Conservation (phyloP, 2,888 invertebrate species). For the Baccha elongata region DNA sequence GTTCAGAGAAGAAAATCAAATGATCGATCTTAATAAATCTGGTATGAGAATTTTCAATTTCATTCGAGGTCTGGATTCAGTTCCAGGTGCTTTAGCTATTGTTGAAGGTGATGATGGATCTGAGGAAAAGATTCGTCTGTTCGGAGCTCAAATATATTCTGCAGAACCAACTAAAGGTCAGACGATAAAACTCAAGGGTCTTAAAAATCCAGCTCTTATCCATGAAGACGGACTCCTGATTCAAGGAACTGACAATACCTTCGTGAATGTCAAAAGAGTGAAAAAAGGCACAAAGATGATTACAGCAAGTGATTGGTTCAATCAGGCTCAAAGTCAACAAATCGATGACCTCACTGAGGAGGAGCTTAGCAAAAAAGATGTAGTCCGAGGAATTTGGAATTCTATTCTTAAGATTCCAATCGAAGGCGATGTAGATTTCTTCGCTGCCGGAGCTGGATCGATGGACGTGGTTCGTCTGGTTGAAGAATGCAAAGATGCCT, state of each 20-base stretch:
- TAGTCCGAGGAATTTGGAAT: slow-evolving; percentile 89
- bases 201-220: slow-evolving; percentile 86
- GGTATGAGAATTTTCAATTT: slow-evolving; percentile 94
- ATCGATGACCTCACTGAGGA: slow-evolving; percentile 87
- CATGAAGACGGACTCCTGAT: slow-evolving; percentile 92
- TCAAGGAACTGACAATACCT: slow-evolving; percentile 90
- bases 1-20: slow-evolving; percentile 92
- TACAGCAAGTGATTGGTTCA: slow-evolving; percentile 89
- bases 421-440: slow-evolving; percentile 93
- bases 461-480: slow-evolving; percentile 97
- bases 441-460: slow-evolving; percentile 96
- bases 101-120: slow-evolving; percentile 81
- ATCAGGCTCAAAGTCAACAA: slow-evolving; percentile 83
- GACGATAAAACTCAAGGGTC: slow-evolving; percentile 85
- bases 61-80: slow-evolving; percentile 95
- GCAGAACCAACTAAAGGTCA: slow-evolving; percentile 82
- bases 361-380: slow-evolving; percentile 88
- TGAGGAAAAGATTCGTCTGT: slow-evolving; percentile 88
- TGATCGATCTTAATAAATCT: slow-evolving; percentile 88
- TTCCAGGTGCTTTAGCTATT: slow-evolving; percentile 93
- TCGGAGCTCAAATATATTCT: slow-evolving; percentile 86
- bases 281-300: slow-evolving; percentile 92
- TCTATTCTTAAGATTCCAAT: slow-evolving; percentile 91
- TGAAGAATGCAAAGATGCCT: slow-evolving; percentile 94
- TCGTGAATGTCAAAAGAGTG: slow-evolving; percentile 89